Conservation (phyloP, 2,888 invertebrate genomes). For the Brachypalpus laphriformis region DNA sequence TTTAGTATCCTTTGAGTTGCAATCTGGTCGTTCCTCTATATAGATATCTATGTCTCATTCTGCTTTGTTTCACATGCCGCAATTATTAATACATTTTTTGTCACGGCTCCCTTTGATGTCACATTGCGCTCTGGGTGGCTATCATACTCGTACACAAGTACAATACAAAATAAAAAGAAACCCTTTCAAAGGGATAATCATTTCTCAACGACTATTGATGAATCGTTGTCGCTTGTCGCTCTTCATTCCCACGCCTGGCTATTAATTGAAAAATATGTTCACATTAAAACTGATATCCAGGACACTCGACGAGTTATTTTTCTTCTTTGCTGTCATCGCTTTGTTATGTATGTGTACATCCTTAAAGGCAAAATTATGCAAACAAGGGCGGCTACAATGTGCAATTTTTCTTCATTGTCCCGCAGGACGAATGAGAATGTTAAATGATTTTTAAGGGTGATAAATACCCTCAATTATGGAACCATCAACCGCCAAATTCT, state of each 20-base stretch:
- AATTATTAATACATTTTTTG: conserved; percentile 54
- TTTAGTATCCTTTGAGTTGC: conserved; percentile 66
- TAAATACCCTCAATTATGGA: conserved; percentile 62
- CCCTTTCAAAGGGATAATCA: conserved; percentile 42
- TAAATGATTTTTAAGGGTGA: conserved; percentile 70
- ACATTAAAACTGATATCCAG: conserved; percentile 21
- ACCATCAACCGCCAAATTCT: conserved; percentile 63
- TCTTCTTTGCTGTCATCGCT: conserved; percentile 41
- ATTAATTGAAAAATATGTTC: conserved; percentile 27
- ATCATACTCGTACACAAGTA: neutral
- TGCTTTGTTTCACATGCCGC: conserved; percentile 60
- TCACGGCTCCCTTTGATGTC: conserved; percentile 55
- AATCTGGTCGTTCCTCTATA: conserved; percentile 16
- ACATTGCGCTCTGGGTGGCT: conserved; percentile 45
- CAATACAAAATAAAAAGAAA: conserved; percentile 5
- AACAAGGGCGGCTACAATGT: conserved; percentile 30
- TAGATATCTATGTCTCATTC: conserved; percentile 7
- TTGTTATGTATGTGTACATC: neutral
- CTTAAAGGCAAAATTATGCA: conserved; percentile 26
- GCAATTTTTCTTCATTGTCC: conserved; percentile 63
- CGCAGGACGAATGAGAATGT: conserved; percentile 29
- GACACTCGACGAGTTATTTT: conserved; percentile 1
- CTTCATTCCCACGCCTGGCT: conserved; percentile 10
- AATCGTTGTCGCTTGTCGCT: conserved; percentile 45
- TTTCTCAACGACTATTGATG: conserved; percentile 61